Percentiles rank a stretch among this genome's conserved stretches.
phyloP scores from a whole-genome alignment of 2,113 vertebrate species.

The Chionodraco myersi region DNA sequence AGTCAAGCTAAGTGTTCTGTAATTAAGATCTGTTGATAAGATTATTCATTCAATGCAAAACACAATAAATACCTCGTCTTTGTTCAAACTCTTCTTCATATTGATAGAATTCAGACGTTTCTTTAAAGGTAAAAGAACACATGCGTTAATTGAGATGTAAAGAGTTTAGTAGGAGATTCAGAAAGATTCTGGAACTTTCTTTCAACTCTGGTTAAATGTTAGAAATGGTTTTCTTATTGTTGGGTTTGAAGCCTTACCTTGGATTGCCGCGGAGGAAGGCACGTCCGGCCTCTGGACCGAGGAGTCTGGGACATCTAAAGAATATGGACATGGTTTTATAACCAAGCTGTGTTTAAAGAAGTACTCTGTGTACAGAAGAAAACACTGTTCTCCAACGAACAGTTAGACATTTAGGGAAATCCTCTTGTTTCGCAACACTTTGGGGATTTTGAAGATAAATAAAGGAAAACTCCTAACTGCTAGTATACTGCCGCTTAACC shows the following conservation, averaged over 20 bases:
- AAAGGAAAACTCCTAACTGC: too few relatives aligned
- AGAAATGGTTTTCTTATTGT: too few relatives aligned
- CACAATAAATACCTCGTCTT: constrained; percentile 70
- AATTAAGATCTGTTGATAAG: neutral
- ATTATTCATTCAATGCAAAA: neutral
- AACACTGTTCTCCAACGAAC: constrained; percentile 3
- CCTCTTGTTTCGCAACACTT: neutral
- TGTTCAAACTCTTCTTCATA: constrained; percentile 78
- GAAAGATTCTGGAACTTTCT: neutral
- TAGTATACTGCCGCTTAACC: too few relatives aligned
- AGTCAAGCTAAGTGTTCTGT: neutral
- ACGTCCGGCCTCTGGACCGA: constrained; percentile 88
- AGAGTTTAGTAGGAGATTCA: neutral
- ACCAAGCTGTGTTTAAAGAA: neutral
- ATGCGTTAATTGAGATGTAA: neutral
- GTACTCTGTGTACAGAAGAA: neutral
- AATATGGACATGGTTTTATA: constrained; percentile 52
- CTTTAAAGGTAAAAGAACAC: constrained; percentile 55
- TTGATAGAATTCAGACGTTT: constrained; percentile 80
- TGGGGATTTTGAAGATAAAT: neutral
- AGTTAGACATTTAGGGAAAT: constrained; percentile 16
- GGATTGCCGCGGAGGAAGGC: constrained; percentile 82
- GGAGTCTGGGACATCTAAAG: constrained; percentile 93
- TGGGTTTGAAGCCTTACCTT: constrained; percentile 82
- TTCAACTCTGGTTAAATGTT: neutral